Base-by-base conservation (phyloP, 2,888 invertebrate genomes). In the Omphaloscelis lunosa region DNA sequence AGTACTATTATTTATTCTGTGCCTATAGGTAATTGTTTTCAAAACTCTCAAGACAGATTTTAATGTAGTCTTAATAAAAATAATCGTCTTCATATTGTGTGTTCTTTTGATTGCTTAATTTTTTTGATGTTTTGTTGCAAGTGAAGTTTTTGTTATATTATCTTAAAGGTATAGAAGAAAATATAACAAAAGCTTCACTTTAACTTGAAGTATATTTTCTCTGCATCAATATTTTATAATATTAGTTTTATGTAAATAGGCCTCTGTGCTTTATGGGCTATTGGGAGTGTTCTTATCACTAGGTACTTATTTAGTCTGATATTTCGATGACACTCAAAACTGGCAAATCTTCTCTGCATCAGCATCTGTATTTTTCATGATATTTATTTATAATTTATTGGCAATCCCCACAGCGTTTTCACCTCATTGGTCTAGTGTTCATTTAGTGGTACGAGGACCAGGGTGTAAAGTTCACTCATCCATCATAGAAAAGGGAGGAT, bases 261-360 rank as follows among this genome's bases (percentile, higher is more conserved):
- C 9, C n/a, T 39, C 62, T n/a, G n/a, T 45, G 11, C 27, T 15
- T 45, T 66, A 29, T 7, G 17, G 29, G 29, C 11, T 45, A 23
- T 66, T 66, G 29, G 70, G 17, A 69, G 2, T 34, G n/a, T 34
- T 48, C n/a, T 0, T 34, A 17, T 29, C 3, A n/a, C 15, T 70
- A 34, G 34, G 3, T 34, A 23, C 23, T 53, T 51, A 68, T 34
- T 9, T 51, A 34, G 51, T n/a, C 23, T 34, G 34, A 23, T 68
- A 34, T 68, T n/a, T 68, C n/a, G 11, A 68, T 68, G 34, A n/a
- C 51, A 7, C 15, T 61, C 9, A 45, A 67, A 67, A 29, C 23
- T 11, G 17, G 17, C n/a, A 67, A 29, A 34, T 7, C 11, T n/a
- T 17, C 17, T 45, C 69, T 68, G 68, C 23, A 41, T 27, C 7